These are phyloP conservation scores for Quadroppia sp. DNA, from an alignment of 2,888 invertebrate genomes.

Conservation along the genomic window DNA sequence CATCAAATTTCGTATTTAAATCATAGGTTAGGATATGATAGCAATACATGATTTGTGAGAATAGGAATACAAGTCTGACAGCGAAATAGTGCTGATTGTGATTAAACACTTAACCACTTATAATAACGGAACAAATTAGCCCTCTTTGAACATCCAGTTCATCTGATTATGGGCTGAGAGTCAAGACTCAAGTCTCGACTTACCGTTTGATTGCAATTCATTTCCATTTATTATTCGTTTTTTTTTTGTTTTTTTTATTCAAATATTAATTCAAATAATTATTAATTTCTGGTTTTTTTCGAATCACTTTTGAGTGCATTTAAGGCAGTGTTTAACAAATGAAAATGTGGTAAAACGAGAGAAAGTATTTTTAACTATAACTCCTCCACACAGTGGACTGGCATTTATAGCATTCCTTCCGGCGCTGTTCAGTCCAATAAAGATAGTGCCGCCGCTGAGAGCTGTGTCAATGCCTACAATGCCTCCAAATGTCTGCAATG, in stretches of 20 bases:
- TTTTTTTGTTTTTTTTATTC: not conserved
- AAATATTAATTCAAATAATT: not conserved
- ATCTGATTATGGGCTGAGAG: not conserved
- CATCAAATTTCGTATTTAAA: slow-evolving; percentile 15
- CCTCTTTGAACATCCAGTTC: not conserved
- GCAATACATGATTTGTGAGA: slow-evolving; percentile 31
- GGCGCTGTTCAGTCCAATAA: slow-evolving; percentile 36
- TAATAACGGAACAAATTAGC: slow-evolving; percentile 32
- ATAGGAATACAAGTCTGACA: slow-evolving; percentile 18
- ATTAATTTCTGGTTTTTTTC: slow-evolving; percentile 27
- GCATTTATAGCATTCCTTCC: slow-evolving; percentile 37
- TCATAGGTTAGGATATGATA: slow-evolving; percentile 1
- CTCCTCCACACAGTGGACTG: slow-evolving; percentile 19
- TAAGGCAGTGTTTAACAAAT: not conserved
- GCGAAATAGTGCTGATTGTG: slow-evolving; percentile 24
- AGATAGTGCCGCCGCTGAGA: slow-evolving; percentile 1
- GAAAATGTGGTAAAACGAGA: slow-evolving; percentile 24
- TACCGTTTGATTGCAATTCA: slow-evolving; percentile 21
- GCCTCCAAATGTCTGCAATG: not conserved
- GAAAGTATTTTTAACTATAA: slow-evolving; percentile 33
- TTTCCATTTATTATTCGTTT: not conserved
- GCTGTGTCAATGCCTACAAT: not conserved
- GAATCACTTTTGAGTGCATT: not conserved
- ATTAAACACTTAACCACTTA: slow-evolving; percentile 1
- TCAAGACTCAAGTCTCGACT: slow-evolving; percentile 5